Base-by-base conservation (phyloP, 1,140 invertebrate species). In the Papilio glaucus region DNA sequence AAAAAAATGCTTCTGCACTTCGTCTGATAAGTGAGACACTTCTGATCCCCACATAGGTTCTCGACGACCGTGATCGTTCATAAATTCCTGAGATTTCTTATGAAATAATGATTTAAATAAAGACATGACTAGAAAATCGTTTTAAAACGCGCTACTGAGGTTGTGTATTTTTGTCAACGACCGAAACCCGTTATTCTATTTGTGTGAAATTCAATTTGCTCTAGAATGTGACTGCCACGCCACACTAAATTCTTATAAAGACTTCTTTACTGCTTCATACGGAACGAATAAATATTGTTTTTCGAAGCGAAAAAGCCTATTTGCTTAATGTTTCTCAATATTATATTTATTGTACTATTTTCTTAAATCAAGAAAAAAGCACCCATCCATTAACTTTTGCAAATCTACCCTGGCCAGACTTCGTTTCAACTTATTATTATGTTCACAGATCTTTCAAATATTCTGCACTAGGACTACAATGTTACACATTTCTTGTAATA, bases 231-330 rank as follows among this genome's bases (percentile, higher is more conserved):
- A 65, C 62, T 38, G 37, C 62, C n/a, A 62, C 62, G 62, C 37
- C 62, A 65, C 15, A 38, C 62, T 65, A 39, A 65, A 65, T 65
- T 65, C 62, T 21, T 39, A 65, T 65, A 65, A 65, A 15, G 37
- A 39, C 37, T 65, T 18, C 62, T 39, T 65, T 65, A 65, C 62
- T 39, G 15, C 33, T 38, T 62, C 15, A 4, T 65, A 39, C 29
- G 62, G 15, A 37, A 37, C n/a, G 15, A 38, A 65, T 65, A 65
- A 65, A 65, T 39, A 65, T 65, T 65, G 62, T 39, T 65, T 65
- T 21, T 12, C 49, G 49, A 57, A 57, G 21, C 21, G 18, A 21
- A 21, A 57, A 57, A 57, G 49, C 49, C 49, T 57, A 21, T 57
- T 57, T 57, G 49, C 45, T 49, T 49, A 49, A 49, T 49, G 45